Evolutionary conservation across 2,113 vertebrate species (phyloP).

Genomic region (Apodemus speciosus): DNA sequence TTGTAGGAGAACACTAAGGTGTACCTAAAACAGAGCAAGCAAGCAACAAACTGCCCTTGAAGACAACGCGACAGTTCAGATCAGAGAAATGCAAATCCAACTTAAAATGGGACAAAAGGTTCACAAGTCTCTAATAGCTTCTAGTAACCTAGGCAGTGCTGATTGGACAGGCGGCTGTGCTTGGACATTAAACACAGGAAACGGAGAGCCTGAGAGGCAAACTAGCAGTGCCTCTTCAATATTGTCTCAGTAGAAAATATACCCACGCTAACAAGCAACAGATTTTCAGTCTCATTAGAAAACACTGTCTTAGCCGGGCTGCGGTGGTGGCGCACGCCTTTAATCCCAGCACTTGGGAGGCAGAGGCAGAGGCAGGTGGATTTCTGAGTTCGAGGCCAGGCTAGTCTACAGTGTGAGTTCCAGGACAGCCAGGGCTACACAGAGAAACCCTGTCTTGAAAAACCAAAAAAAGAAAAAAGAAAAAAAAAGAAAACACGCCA

Average conservation of each 20-base stretch:
- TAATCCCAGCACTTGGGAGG: neutral
- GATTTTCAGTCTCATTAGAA: neutral
- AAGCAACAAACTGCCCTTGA: constrained; percentile 18
- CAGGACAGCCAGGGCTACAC: neutral
- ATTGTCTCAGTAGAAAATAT: neutral
- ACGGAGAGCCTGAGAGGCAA: constrained; percentile 2
- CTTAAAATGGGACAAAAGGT: constrained; percentile 14
- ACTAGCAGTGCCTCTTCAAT: neutral
- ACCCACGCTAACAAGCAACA: neutral
- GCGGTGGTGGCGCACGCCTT: neutral
- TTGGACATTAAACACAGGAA: neutral
- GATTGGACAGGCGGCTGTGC: neutral
- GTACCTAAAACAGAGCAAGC: neutral
- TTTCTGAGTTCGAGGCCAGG: neutral
- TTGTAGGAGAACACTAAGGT: neutral
- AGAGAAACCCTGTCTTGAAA: neutral
- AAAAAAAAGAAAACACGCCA: too few relatives aligned
- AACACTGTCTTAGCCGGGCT: neutral
- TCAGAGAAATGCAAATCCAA: constrained; percentile 50
- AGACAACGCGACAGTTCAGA: neutral
- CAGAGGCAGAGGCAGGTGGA: neutral
- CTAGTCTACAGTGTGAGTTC: neutral
- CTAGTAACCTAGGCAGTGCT: neutral
- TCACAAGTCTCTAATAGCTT: neutral
- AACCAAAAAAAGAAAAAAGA: neutral